Percentiles rank a stretch among this genome's conserved stretches.
These are phyloP conservation scores for Malthinus flaveolus DNA, from an alignment of 2,888 invertebrate genomes.

Conservation along the genomic window DNA sequence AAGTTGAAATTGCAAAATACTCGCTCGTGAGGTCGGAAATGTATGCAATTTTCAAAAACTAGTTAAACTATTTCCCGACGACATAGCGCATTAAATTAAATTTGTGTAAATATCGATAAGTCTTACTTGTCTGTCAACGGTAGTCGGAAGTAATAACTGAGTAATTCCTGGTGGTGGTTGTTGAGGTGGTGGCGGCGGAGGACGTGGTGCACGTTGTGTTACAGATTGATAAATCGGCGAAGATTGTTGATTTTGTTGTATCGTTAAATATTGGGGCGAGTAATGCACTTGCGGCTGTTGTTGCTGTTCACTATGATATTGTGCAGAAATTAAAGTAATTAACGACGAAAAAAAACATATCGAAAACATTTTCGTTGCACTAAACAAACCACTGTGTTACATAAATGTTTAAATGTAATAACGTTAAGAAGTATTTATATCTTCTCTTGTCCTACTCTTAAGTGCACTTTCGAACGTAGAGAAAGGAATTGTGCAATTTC, in stretches of 20 bases:
- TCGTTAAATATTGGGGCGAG: neutral
- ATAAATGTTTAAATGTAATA: neutral
- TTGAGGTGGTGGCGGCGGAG: conserved; percentile 55
- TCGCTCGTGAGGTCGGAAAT: too few species aligned
- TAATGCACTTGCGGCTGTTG: conserved; percentile 48
- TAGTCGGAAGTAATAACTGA: conserved; percentile 55
- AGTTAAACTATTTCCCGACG: too few species aligned
- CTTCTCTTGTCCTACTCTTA: conserved; percentile 32
- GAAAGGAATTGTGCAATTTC: conserved; percentile 36
- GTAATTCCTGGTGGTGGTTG: conserved; percentile 42
- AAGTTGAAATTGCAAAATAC: too few species aligned
- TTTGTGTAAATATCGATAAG: conserved; percentile 14
- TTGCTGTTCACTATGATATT: conserved; percentile 55
- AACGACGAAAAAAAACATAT: conserved; percentile 11
- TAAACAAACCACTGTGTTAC: neutral
- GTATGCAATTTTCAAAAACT: too few species aligned
- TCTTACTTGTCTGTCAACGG: conserved; percentile 56
- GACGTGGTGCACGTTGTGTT: conserved; percentile 44
- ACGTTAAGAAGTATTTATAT: conserved; percentile 31
- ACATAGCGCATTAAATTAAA: neutral
- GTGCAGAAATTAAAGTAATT: conserved; percentile 21
- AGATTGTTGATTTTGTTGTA: neutral
- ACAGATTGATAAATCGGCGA: conserved; percentile 3
- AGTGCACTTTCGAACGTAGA: conserved; percentile 33
- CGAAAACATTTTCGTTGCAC: neutral